phyloP scores from a whole-genome alignment of 2,888 invertebrate genomes.

The Xestia xanthographa region DNA sequence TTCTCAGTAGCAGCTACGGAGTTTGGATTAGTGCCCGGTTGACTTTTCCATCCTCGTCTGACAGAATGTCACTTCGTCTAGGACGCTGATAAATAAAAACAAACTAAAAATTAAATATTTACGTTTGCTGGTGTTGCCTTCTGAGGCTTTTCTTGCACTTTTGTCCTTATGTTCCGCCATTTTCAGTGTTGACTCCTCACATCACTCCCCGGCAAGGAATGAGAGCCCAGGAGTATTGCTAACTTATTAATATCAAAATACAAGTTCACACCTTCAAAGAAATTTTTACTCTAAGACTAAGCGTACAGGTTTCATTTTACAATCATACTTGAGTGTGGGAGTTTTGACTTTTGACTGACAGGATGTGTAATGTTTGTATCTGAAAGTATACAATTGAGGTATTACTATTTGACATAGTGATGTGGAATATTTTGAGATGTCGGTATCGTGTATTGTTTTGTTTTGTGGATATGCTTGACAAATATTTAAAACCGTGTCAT shows the following conservation, averaged over 20 bases:
- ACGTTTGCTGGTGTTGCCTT: slow-evolving; percentile 62
- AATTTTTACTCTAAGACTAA: slow-evolving; percentile 28
- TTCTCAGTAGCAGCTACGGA: too few relatives aligned
- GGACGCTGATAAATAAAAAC: neutral
- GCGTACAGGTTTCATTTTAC: neutral
- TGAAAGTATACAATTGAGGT: slow-evolving; percentile 53
- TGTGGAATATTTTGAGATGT: slow-evolving; percentile 36
- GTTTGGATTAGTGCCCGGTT: too few relatives aligned
- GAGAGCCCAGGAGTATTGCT: slow-evolving; percentile 24
- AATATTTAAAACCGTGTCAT: neutral
- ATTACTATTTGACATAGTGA: slow-evolving; percentile 38
- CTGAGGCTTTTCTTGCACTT: slow-evolving; percentile 56
- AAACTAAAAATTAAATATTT: slow-evolving; percentile 45
- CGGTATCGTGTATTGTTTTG: neutral
- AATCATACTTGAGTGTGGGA: neutral
- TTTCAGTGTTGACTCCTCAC: slow-evolving; percentile 54
- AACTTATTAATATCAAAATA: slow-evolving; percentile 56
- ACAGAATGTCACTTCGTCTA: neutral
- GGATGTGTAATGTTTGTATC: slow-evolving; percentile 47
- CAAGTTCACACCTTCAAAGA: neutral
- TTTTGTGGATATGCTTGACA: slow-evolving; percentile 25
- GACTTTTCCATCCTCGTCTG: neutral
- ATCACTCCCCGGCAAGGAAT: slow-evolving; percentile 62
- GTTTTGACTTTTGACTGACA: slow-evolving; percentile 39
- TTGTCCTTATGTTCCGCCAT: slow-evolving; percentile 56